Evolutionary conservation across 2,888 invertebrate species (phyloP), one percentile per base, ranked within the genome.

Genomic region (Maniola hyperantus): DNA sequence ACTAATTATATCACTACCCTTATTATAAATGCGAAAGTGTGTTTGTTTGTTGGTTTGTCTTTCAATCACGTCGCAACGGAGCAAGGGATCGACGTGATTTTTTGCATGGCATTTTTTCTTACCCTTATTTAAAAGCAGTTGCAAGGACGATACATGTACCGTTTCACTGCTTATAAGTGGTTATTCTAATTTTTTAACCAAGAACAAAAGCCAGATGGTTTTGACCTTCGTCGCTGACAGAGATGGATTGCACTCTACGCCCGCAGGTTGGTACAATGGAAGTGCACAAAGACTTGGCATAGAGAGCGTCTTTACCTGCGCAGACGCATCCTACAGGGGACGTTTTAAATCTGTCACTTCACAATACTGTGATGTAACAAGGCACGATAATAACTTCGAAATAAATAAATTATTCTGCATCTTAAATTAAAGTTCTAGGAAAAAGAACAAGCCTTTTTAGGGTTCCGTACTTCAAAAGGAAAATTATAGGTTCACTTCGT

Each of bases 181-280:
- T 79, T 79, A 91, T 90, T 89, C 83, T 83, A 90, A 91, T 88
- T 89, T 87, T 62, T 81, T 88, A 80, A 83, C 77, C 88, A 89
- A 85, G 87, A 88, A 91, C 89, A 89, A 88, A 79, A 76, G 79
- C 80, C 85, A 85, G 84, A 83, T 87, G 85, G 79, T 57, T 75
- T 39, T 10, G 39, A 74, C 78, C 4, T 76, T 70, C 18, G 76
- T 74, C 78, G 78, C 76, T 84, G 91, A 91, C 91, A 89, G 85
- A 83, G 91, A 91, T 82, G 79, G 81, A 91, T 90, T 77, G 85
- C 79, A 72, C 74, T 79, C 76, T 77, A 58, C 54, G 67, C 79
- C 77, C 75, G 75, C 81, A 83, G 79, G 82, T 79, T 77, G 72
- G 71, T 76, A 87, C 87, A 88, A 88, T 82, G 77, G 80, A 70